Base-by-base conservation (phyloP, 2,113 vertebrate genomes). In the Brachypodius melanocephalos region DNA sequence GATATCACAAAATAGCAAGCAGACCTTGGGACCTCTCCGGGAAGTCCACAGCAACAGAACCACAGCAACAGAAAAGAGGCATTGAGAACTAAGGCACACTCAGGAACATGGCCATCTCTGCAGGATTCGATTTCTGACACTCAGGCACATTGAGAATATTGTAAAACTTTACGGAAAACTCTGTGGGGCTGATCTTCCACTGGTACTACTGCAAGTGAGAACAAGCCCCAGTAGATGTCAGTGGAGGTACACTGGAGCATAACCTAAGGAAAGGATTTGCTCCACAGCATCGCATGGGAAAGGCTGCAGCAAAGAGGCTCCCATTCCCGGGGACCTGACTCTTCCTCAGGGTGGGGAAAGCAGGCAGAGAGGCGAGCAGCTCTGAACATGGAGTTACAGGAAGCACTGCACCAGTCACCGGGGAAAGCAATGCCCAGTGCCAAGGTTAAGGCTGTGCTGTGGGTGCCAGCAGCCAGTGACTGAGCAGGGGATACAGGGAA, bases 191-290 rank as follows among this genome's bases (percentile, higher is more conserved):
- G 46, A 42, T 29, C 25, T 32, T 89, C n/a, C 40, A 14, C 34
- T 83, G 62, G 21, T 36, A 42, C 8, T 26, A 12, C 10, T 72
- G 66, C 49, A 91, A 89, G 38, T 58, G 51, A 63, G 63, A 90
- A 28, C 6, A 32, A 86, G 54, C 18, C 20, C 82, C 94, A 67
- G 40, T 3, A 95, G 96, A 58, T 95, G 91, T 96, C 96, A 97
- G 77, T 81, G 93, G 75, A 96, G 78, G 38, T 80, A n/a, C 78
- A 24, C 59, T 40, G 46, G 17, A 80, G 34, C 48, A 86, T 20
- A 75, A 75, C 8, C 11, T 1, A 31, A 74, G 45, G 32, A 58
- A 51, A 88, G 32, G 66, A 40, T 68, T n/a, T 59, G 65, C 57
- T 85, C 40, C 26, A 13, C 28, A 49, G 66, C 54, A 32, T 28